These are phyloP conservation scores for Falco cherrug DNA, from an alignment of 2,797 vertebrate genomes.

Conservation along the genomic window DNA sequence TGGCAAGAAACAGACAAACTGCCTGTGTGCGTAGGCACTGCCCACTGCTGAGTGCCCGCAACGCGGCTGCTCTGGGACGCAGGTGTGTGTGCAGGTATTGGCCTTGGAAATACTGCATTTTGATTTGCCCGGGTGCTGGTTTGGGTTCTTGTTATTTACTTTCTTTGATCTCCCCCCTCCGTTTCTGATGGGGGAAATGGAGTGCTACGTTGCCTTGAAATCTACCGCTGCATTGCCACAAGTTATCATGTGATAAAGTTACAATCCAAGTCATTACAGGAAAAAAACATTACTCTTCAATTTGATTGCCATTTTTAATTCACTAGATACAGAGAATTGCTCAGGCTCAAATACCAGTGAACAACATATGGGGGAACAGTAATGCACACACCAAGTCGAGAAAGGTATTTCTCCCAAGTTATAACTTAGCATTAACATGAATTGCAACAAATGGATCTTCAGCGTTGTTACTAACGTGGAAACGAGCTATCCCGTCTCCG, in stretches of 20 bases:
- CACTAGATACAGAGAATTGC: neutral
- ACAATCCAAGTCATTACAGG: neutral
- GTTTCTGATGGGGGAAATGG: neutral
- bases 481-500: constrained; percentile 79
- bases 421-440: constrained; percentile 71
- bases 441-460: constrained; percentile 86
- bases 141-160: fast-evolving
- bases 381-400: neutral
- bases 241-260: neutral
- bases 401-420: neutral
- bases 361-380: fast-evolving
- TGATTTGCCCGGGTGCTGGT: neutral
- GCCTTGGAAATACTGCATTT: neutral
- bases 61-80: neutral
- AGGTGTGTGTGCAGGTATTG: fast-evolving
- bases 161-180: neutral
- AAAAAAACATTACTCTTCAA: neutral
- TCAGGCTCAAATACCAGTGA: neutral
- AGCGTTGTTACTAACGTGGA: constrained; percentile 84
- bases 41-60: neutral
- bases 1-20: too few species aligned
- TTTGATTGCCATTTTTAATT: neutral
- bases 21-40: fast-evolving
- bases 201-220: neutral
- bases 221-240: too few species aligned